A percentile compares a stretch with the other conserved stretches of the same genome.
Evolutionary conservation across 2,113 vertebrate species (phyloP).

Genomic region (Thymallus thymallus): DNA sequence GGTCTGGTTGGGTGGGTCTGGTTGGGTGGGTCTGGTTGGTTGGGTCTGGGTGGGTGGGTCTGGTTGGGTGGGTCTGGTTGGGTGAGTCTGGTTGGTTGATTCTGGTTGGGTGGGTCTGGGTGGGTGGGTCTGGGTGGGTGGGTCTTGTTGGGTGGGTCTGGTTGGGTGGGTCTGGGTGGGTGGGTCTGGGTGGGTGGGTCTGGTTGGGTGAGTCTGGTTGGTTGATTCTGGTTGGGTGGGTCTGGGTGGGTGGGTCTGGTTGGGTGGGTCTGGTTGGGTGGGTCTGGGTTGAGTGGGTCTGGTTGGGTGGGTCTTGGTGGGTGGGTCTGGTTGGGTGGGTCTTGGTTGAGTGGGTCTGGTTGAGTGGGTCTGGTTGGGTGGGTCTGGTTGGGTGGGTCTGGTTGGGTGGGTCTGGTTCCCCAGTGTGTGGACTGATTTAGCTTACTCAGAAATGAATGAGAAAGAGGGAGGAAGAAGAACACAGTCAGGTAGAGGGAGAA

Average conservation of each 20-base stretch:
- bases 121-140: no score
- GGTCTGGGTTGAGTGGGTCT: no score
- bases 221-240: conserved; percentile 29
- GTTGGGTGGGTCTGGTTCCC: conserved; percentile 14
- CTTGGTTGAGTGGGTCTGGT: conserved; percentile 23
- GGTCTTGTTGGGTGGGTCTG: conserved; percentile 26
- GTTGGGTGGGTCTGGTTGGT: no score
- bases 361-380: conserved; percentile 29
- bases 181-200: conserved; percentile 29
- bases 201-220: no score
- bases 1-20: conserved; percentile 27
- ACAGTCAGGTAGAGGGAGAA: not conserved
- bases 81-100: conserved; percentile 15
- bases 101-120: conserved; percentile 26
- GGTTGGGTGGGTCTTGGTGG: conserved; percentile 31
- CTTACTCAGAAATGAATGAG: conserved; percentile 15
- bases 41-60: conserved; percentile 29
- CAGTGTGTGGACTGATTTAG: conserved; percentile 49
- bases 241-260: conserved; percentile 33
- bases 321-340: conserved; percentile 12
- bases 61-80: conserved; percentile 18
- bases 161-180: no score
- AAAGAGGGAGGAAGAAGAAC: not conserved
- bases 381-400: conserved; percentile 24
- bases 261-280: conserved; percentile 15